Evolutionary conservation across 2,888 invertebrate genomes (phyloP), one percentile per base, ranked within the genome.

Genomic region (Pyralis farinalis): DNA sequence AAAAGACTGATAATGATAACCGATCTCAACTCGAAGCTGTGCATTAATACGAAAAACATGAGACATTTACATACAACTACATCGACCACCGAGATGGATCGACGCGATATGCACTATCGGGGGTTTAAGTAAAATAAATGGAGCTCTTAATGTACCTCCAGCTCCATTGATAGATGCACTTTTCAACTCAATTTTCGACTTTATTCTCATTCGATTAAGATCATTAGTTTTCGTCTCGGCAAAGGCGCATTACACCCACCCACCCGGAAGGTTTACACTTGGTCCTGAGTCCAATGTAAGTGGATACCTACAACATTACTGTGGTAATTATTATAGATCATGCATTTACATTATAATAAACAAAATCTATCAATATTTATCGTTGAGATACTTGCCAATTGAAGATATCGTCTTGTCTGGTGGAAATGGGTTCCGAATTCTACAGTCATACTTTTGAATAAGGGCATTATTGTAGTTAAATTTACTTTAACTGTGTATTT

Each of bases 71-170:
- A 81, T 79, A 74, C 58, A 39, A 51, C 63, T 63, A 68, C 67
- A 62, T 56, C 55, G 53, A 46, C 58, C 53, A 53, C 51, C 43
- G 62, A 73, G 84, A 84, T 85, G 68, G 64, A 72, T 70, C 68
- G 65, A 49, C 49, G 48, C 55, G 83, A 85, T 82, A 77, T 53
- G 53, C 58, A 53, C 52, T 69, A 69, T 67, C 69, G 60, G 53
- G 63, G 64, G 58, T 69, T 65, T 69, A 72, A 76, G 65, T 67
- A 60, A 70, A 73, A 77, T 76, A 75, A 77, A 81, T 78, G 69
- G 68, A 70, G 65, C 67, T 69, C 63, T 72, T 69, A 74, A 71
- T 73, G 71, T 33, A 33, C 22, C 39, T 39, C 25, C 1, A 32
- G 33, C 10, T 30, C 48, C 37, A 22, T 11, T 22, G 37, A 37